A percentile compares a stretch with the other conserved stretches of the same genome.
phyloP scores from a whole-genome alignment of 2,888 invertebrate species.

The Dasypogon diadema region DNA sequence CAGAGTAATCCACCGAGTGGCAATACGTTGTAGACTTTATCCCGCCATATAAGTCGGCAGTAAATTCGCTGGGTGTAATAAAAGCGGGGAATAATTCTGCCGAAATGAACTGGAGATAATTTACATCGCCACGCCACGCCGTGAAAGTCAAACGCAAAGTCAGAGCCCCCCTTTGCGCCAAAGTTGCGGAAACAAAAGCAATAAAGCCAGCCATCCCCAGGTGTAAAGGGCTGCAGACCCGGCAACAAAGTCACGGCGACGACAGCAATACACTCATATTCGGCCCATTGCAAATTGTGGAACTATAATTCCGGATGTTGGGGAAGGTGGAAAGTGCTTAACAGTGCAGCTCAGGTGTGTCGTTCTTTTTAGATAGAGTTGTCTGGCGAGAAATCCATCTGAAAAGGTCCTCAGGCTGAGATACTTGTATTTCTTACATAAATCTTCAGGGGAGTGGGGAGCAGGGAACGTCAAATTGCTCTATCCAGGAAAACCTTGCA shows the following conservation, averaged over 20 bases:
- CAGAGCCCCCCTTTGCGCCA: background rate
- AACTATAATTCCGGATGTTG: background rate
- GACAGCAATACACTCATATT: background rate
- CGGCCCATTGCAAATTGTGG: background rate
- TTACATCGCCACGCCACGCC: background rate
- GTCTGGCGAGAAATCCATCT: background rate
- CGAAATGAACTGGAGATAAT: slow-evolving; percentile 1
- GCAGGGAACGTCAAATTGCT: background rate
- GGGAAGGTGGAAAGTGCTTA: background rate
- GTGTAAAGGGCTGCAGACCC: background rate
- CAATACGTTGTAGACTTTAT: no score
- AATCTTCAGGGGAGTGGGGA: background rate
- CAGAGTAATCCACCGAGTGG: no score
- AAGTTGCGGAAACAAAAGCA: background rate
- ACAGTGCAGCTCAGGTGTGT: slow-evolving; percentile 24
- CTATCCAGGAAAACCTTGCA: background rate
- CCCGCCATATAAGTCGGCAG: background rate
- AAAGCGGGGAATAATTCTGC: background rate
- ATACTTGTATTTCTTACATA: background rate
- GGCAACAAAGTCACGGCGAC: background rate
- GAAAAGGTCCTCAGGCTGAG: background rate
- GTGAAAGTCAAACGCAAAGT: slow-evolving; percentile 18
- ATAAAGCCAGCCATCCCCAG: background rate
- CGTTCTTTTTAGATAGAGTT: background rate
- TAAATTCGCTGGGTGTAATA: background rate